Evolutionary conservation across 2,113 vertebrate species (phyloP), one percentile per base, ranked within the genome.

Genomic region (Eleginops maclovinus): DNA sequence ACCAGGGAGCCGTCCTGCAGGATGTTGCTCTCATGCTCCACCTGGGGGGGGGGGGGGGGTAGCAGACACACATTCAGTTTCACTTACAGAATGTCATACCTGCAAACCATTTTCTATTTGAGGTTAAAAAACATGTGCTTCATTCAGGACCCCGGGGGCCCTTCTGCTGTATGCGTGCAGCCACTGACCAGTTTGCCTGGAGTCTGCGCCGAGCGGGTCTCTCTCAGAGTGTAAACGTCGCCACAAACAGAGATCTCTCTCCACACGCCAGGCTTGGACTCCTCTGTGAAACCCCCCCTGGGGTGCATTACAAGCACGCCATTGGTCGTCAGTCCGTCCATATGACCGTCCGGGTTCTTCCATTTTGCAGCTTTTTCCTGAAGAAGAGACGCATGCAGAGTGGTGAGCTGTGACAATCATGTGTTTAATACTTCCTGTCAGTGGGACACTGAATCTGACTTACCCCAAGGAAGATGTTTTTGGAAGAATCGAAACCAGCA

Each of bases 321-420:
- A 4, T 99, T 99, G 55, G 98, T 99, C 0, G 98, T 99, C 75
- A 99, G 90, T 40, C 98, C 98, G 1, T 99, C 98, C 98, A 99
- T 99, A 90, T 99, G 98, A 60, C 98, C 98, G 3, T 99, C 98
- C 0, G 97, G 97, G 86, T 99, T 99, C 94, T 99, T 99, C 98
- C 98, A 99, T 64, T 99, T 99, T 3, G 98, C 98, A 0, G 98
- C 98, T 93, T 99, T 99, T 89, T 99, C 98, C 98, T 99, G 84
- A 4, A 21, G 61, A 61, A 4, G n/a, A 61, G 43, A 80, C 6
- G 47, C n/a, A 73, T 60, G 56, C 51, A 55, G n/a, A n/a, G n/a
- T n/a, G n/a, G n/a, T n/a, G n/a, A n/a, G n/a, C n/a, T n/a, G n/a
- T n/a, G n/a, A n/a, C n/a, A n/a, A n/a, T n/a, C n/a, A n/a, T 50